Base-by-base conservation (phyloP, 2,888 invertebrate species). In the Chaitophorus viminalis region DNA sequence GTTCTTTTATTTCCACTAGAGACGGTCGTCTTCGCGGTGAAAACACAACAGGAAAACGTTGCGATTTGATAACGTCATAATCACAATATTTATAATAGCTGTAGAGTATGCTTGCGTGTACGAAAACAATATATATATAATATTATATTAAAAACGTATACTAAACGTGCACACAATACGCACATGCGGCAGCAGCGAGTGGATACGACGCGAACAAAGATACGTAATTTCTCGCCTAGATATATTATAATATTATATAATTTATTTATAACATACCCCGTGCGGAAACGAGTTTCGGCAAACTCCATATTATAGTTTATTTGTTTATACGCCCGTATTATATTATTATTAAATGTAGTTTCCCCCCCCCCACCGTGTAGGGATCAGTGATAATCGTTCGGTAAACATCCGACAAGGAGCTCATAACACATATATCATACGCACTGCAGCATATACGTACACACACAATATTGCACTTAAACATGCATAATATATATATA, bases 341-440 rank as follows among this genome's bases (percentile, higher is more conserved):
- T n/a, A n/a, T n/a, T n/a, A n/a, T n/a, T n/a, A n/a, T n/a, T n/a
- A n/a, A n/a, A n/a, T n/a, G n/a, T n/a, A n/a, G n/a, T n/a, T n/a
- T n/a, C 11, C 39, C 8, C 39, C 11, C 25, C 25, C 29, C 68
- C 70, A 14, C 29, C 31, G 9, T 25, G 14, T 68, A 1, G 31
- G 31, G 52, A 76, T 77, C 85, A 68, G 33, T 52, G 85, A 31
- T 77, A 85, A 85, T 78, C 77, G 78, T 85, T 77, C 36, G 52
- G 76, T 78, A 85, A 78, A 85, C 46, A 70, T 78, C 68, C 33
- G 25, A 76, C 65, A 31, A 25, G 76, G 60, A 75, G 75, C 31
- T 75, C 46, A 31, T 54, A 74, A 52, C 18, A 33, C 33, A 21
- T 25, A 46, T 46, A 70, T 31, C 21, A 46, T 17, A 9, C 68